These are phyloP conservation scores for Elegia similella DNA, from an alignment of 2,888 invertebrate genomes.

Conservation along the genomic window DNA sequence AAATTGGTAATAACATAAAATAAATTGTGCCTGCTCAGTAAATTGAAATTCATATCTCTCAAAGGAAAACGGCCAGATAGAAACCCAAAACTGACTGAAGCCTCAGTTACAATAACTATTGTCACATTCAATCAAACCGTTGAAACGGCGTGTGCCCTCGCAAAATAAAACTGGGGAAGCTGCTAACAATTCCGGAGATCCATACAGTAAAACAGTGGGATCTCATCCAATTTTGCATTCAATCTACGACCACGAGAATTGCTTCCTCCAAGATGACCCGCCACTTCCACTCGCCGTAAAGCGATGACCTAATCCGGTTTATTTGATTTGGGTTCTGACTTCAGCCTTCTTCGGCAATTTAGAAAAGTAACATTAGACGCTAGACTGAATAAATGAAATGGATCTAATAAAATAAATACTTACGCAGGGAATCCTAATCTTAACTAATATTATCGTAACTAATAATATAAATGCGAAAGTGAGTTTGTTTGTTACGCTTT, in stretches of 20 bases:
- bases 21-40: not conserved
- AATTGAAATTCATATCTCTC: slow-evolving; percentile 25
- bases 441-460: too few relatives aligned
- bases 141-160: slow-evolving; percentile 61
- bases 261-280: slow-evolving; percentile 78
- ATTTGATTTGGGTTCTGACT: slow-evolving; percentile 76
- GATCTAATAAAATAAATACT: not conserved
- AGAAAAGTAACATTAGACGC: slow-evolving; percentile 53
- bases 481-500: too few relatives aligned
- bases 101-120: slow-evolving; percentile 65
- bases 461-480: too few relatives aligned
- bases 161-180: slow-evolving; percentile 67
- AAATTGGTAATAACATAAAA: too few relatives aligned
- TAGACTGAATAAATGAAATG: slow-evolving; percentile 21
- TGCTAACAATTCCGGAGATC: slow-evolving; percentile 60
- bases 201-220: slow-evolving; percentile 75
- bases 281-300: slow-evolving; percentile 75
- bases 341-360: slow-evolving; percentile 67
- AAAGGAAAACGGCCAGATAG: slow-evolving; percentile 45
- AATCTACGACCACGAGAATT: slow-evolving; percentile 79
- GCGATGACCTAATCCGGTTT: slow-evolving; percentile 79
- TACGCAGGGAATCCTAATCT: too few relatives aligned
- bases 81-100: slow-evolving; percentile 48
- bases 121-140: slow-evolving; percentile 78
- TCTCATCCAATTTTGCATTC: slow-evolving; percentile 81